phyloP scores from a whole-genome alignment of 2,888 invertebrate genomes.

The Amaurobius ferox region DNA sequence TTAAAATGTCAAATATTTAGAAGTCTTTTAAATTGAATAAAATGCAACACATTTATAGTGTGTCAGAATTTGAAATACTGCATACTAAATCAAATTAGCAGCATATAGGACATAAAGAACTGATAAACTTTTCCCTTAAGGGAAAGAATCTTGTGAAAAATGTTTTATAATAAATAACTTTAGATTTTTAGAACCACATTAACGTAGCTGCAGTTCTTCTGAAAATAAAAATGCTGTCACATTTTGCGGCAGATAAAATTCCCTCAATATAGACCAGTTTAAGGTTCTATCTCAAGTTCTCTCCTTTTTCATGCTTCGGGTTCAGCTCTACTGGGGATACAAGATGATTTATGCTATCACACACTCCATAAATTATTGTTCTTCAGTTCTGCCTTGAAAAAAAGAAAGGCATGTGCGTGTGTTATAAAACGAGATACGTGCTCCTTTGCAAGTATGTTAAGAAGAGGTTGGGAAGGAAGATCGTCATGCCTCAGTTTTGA shows the following conservation, averaged over 20 bases:
- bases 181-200: background rate
- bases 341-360: slow-evolving; percentile 43
- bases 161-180: slow-evolving; percentile 9
- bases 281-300: background rate
- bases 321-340: slow-evolving; percentile 45
- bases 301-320: slow-evolving; percentile 11
- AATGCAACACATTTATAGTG: too few relatives aligned
- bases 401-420: slow-evolving; percentile 16
- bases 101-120: too few relatives aligned
- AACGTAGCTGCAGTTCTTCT: too few relatives aligned
- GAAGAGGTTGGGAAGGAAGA: too few relatives aligned
- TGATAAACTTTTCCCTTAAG: too few relatives aligned
- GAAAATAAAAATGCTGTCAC: slow-evolving; percentile 1
- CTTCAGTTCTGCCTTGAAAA: slow-evolving; percentile 7
- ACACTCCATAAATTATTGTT: slow-evolving; percentile 40
- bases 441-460: background rate
- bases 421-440: slow-evolving; percentile 19
- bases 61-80: too few relatives aligned
- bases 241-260: slow-evolving; percentile 34
- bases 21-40: too few relatives aligned
- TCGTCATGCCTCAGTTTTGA: too few relatives aligned
- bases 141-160: background rate
- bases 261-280: slow-evolving; percentile 13
- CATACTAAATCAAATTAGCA: too few relatives aligned
- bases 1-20: too few relatives aligned